Conservation (phyloP, 2,113 vertebrate species). For the Regulus satrapa region DNA sequence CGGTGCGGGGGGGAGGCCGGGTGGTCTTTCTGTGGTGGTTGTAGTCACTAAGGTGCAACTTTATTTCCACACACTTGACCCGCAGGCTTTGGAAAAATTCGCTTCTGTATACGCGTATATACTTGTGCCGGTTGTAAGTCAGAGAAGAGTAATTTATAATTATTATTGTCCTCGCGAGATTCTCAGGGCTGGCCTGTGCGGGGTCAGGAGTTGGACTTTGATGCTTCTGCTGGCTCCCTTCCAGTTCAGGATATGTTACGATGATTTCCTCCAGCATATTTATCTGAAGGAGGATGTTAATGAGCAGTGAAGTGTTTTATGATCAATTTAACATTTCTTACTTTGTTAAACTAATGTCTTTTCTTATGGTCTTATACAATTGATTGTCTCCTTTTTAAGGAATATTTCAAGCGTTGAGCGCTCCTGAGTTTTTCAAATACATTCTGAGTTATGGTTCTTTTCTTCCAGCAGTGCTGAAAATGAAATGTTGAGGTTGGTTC, state of each 20-base stretch:
- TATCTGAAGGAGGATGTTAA: not conserved
- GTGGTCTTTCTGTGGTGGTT: rapidly evolving
- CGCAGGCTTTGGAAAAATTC: rapidly evolving
- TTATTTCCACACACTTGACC: rapidly evolving
- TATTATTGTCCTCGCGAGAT: not conserved
- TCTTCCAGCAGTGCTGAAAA: not conserved
- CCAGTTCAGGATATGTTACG: not conserved
- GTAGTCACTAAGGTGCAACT: rapidly evolving
- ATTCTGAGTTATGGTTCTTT: rapidly evolving
- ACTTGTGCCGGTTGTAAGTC: rapidly evolving
- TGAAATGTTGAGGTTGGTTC: not conserved
- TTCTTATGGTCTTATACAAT: rapidly evolving
- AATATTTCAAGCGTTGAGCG: not conserved
- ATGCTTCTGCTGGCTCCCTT: not conserved
- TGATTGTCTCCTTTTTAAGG: not conserved
- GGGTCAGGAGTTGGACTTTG: not conserved
- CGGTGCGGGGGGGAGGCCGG: rapidly evolving
- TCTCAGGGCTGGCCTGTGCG: not conserved
- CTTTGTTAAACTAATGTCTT: rapidly evolving
- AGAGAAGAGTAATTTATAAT: not conserved
- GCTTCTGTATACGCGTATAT: rapidly evolving
- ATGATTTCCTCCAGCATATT: not conserved
- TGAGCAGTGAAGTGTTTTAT: not conserved
- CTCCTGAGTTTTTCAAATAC: rapidly evolving
- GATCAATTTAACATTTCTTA: no score